phyloP scores from a whole-genome alignment of 2,888 invertebrate species.

The Chirona hameri region DNA sequence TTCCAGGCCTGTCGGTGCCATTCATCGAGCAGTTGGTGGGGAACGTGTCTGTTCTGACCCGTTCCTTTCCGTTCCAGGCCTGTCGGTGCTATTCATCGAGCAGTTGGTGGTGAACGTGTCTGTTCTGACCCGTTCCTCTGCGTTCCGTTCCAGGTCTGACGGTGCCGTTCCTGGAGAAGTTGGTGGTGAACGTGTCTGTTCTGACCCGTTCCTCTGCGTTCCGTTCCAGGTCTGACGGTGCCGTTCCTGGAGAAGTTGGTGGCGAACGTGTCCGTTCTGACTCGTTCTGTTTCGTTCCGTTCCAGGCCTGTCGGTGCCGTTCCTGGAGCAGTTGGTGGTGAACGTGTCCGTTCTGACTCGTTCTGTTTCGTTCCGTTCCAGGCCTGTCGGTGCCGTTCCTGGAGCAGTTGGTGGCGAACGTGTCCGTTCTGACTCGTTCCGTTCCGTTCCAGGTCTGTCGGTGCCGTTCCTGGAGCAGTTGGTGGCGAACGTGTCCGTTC shows the following conservation, averaged over 20 bases:
- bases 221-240: too few species aligned
- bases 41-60: too few species aligned
- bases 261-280: too few species aligned
- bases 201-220: too few species aligned
- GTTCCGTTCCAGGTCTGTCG: slow-evolving; percentile 41
- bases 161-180: too few species aligned
- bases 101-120: slow-evolving; percentile 46
- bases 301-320: slow-evolving; percentile 45
- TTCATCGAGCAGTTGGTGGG: too few species aligned
- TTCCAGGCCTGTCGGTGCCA: too few species aligned
- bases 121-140: slow-evolving; percentile 37
- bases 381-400: slow-evolving; percentile 46
- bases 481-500: slow-evolving; percentile 45
- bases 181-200: too few species aligned
- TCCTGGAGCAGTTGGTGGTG: slow-evolving; percentile 46
- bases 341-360: slow-evolving; percentile 43
- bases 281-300: too few species aligned
- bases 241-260: too few species aligned
- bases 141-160: too few species aligned
- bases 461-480: slow-evolving; percentile 47
- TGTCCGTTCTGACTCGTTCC: slow-evolving; percentile 41
- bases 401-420: slow-evolving; percentile 45
- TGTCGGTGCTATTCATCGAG: slow-evolving; percentile 46
- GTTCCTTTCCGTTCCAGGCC: too few species aligned
- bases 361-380: background rate